Conservation (phyloP, 1,140 invertebrate genomes). For the Nasonia longicornis region DNA sequence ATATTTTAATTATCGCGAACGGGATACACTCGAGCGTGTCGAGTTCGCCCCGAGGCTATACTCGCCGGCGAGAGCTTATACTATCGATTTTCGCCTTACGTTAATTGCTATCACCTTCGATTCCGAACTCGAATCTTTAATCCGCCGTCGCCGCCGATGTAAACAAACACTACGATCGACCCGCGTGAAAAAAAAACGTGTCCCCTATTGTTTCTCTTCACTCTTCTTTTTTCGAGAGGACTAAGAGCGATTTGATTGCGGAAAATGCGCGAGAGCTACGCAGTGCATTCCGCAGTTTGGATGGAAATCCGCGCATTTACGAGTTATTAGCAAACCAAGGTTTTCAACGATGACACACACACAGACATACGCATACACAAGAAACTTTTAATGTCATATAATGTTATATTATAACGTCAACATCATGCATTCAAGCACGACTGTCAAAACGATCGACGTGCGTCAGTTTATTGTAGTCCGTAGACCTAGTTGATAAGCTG, state of each 20-base stretch:
- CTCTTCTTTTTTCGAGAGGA: no score
- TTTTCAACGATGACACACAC: no score
- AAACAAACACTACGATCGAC: not conserved
- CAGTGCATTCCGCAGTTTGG: not conserved
- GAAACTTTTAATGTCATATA: no score
- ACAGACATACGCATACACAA: not conserved
- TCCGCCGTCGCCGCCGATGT: not conserved
- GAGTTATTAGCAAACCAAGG: not conserved
- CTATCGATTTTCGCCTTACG: constrained; percentile 62
- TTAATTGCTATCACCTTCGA: constrained; percentile 64
- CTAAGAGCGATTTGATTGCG: no score
- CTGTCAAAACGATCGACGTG: no score
- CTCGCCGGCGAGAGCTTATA: constrained; percentile 18
- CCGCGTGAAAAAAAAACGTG: not conserved
- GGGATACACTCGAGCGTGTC: constrained; percentile 52
- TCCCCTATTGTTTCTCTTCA: not conserved
- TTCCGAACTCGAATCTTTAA: constrained; percentile 43
- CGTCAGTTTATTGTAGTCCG: not conserved
- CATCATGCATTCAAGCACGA: no score
- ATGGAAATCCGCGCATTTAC: not conserved
- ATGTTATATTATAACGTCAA: no score
- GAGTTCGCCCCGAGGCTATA: constrained; percentile 43
- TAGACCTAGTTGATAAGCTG: constrained; percentile 25
- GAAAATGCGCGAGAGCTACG: no score
- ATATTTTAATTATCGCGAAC: constrained; percentile 68